Conservation (phyloP, 1,140 invertebrate genomes). For the Apis florea region DNA sequence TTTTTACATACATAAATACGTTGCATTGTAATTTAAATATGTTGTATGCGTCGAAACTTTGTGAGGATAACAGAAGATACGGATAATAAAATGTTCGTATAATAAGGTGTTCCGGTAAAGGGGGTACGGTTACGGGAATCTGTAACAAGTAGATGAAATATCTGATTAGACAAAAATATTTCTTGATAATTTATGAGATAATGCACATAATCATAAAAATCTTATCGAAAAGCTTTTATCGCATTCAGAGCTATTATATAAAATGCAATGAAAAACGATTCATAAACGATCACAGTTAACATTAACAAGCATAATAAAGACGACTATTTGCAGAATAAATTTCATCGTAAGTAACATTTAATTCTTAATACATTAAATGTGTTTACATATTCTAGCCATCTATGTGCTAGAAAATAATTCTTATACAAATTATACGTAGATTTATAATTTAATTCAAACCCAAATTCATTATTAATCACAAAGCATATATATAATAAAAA, state of each 20-base stretch:
- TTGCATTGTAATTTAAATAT: too few relatives aligned
- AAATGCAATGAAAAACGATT: background rate
- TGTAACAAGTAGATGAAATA: background rate
- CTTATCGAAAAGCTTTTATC: background rate
- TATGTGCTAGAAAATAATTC: background rate
- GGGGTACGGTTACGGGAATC: background rate
- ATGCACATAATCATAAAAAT: background rate
- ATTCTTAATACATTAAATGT: background rate
- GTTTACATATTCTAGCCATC: background rate
- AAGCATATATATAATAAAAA: background rate
- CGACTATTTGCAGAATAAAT: background rate
- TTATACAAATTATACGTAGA: background rate
- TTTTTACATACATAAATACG: too few relatives aligned
- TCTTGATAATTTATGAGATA: background rate
- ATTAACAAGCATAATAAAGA: background rate
- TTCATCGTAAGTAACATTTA: background rate
- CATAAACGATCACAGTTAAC: background rate
- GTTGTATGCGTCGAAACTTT: too few relatives aligned
- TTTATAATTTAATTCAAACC: background rate
- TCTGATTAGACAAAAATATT: background rate
- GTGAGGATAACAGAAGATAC: too few relatives aligned
- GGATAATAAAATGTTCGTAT: too few relatives aligned
- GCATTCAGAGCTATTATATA: background rate
- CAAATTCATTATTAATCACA: background rate
- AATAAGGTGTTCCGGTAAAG: too few relatives aligned